Evolutionary conservation across 2,113 vertebrate species (phyloP).

Genomic region (Trinectes maculatus): DNA sequence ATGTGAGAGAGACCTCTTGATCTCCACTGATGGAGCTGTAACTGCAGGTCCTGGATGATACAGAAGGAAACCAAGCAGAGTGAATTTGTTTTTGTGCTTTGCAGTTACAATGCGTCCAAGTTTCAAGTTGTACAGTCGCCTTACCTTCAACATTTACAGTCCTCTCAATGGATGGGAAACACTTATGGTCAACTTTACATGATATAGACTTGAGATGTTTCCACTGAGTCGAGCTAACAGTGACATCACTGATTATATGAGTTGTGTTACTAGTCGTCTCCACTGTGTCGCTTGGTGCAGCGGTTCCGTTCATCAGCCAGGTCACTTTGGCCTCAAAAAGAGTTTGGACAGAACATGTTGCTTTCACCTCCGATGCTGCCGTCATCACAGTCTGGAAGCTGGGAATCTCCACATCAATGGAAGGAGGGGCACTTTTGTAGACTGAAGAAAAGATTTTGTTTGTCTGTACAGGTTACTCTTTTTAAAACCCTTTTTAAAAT

Average conservation of each 20-base stretch:
- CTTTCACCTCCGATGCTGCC: not conserved
- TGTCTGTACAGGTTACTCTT: not conserved
- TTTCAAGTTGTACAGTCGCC: not conserved
- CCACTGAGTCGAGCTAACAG: conserved; percentile 21
- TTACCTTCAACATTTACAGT: conserved; percentile 31
- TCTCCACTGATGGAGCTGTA: conserved; percentile 52
- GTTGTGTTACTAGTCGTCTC: not conserved
- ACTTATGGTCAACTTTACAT: conserved; percentile 70
- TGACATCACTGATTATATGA: conserved; percentile 29
- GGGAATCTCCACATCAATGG: conserved; percentile 50
- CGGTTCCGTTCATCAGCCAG: conserved; percentile 42
- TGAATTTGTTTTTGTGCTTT: not conserved
- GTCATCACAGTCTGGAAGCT: conserved; percentile 47
- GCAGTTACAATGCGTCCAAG: not conserved
- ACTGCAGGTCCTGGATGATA: conserved; percentile 31
- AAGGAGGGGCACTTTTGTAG: not conserved
- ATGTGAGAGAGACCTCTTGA: conserved; percentile 65
- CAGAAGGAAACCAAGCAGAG: not conserved
- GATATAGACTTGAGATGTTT: conserved; percentile 17
- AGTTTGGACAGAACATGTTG: conserved; percentile 60
- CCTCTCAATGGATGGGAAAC: conserved; percentile 36
- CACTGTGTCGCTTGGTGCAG: rapidly evolving
- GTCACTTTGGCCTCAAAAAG: conserved; percentile 22
- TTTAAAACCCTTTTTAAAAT: not conserved
- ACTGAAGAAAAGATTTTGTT: conserved; percentile 31